Conservation (phyloP, 2,888 invertebrate species). For the Endomychus coccineus region DNA sequence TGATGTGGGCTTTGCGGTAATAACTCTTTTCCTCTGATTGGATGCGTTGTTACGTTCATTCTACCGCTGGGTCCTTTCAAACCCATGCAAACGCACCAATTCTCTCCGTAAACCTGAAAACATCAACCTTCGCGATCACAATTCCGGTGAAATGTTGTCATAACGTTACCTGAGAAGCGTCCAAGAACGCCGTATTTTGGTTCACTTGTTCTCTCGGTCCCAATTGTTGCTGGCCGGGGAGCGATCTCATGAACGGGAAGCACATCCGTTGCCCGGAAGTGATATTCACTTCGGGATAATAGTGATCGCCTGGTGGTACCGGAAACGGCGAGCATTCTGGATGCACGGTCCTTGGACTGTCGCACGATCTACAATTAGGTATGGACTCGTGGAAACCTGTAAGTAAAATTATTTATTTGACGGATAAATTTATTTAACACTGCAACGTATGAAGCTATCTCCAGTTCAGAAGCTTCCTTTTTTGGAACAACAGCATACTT, state of each 20-base stretch:
- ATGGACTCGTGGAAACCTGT: conserved; percentile 80
- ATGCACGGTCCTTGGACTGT: conserved; percentile 79
- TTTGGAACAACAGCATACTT: too few relatives aligned
- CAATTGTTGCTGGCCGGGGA: conserved; percentile 83
- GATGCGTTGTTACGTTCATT: conserved; percentile 72
- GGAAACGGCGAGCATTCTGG: conserved; percentile 92
- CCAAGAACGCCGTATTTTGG: conserved; percentile 86
- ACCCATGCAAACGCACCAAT: conserved; percentile 68
- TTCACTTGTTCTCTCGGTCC: conserved; percentile 90
- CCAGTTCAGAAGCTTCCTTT: too few relatives aligned
- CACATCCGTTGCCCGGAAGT: conserved; percentile 79
- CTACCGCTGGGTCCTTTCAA: conserved; percentile 75
- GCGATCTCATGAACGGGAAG: conserved; percentile 89
- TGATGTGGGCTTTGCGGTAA: conserved; percentile 70
- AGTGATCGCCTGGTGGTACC: conserved; percentile 81
- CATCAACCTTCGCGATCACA: neutral
- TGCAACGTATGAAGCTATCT: too few relatives aligned
- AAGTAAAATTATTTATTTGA: conserved; percentile 9
- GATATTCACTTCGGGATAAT: conserved; percentile 79
- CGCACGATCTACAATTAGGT: conserved; percentile 82
- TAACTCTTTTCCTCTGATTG: conserved; percentile 67
- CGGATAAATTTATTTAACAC: too few relatives aligned
- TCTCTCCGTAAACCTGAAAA: conserved; percentile 71
- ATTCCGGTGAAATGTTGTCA: neutral
- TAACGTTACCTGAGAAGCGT: conserved; percentile 57